Percentiles rank a stretch among this genome's conserved stretches.
phyloP scores from a whole-genome alignment of 2,888 invertebrate genomes.

The Anticlea derivata region DNA sequence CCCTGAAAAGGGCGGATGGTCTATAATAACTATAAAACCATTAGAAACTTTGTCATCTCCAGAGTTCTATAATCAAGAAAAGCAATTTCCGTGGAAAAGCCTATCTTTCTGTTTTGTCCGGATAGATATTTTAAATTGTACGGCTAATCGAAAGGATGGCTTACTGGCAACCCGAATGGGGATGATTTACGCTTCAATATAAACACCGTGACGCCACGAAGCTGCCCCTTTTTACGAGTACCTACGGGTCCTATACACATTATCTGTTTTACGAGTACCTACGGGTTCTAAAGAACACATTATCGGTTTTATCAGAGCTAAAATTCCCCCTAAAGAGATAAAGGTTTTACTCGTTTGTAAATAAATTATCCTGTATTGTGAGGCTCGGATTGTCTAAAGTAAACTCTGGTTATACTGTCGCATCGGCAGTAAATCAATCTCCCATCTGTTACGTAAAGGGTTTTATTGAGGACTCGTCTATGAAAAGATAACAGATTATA shows the following conservation, averaged over 20 bases:
- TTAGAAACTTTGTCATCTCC: no score
- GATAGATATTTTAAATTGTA: neutral
- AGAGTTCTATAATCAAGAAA: neutral
- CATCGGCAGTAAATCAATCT: conserved; percentile 71
- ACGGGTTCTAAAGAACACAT: conserved; percentile 69
- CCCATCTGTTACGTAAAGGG: conserved; percentile 66
- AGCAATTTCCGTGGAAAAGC: neutral
- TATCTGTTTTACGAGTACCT: conserved; percentile 67
- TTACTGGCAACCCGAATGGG: conserved; percentile 14
- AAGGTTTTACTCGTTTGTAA: conserved; percentile 74
- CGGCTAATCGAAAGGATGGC: neutral
- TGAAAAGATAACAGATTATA: conserved; percentile 63
- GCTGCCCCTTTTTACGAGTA: conserved; percentile 39
- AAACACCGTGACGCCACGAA: conserved; percentile 63
- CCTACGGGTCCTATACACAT: conserved; percentile 30
- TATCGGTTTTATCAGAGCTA: conserved; percentile 77
- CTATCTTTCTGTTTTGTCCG: neutral
- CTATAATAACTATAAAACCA: no score
- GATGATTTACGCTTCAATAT: conserved; percentile 50
- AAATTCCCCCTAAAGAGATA: conserved; percentile 75
- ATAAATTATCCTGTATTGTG: conserved; percentile 78
- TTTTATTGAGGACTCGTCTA: conserved; percentile 65
- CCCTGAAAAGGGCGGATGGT: no score
- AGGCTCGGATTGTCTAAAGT: conserved; percentile 68
- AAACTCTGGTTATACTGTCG: conserved; percentile 70